Evolutionary conservation across 2,113 vertebrate genomes (phyloP).

Genomic region (Salvelinus namaycush): DNA sequence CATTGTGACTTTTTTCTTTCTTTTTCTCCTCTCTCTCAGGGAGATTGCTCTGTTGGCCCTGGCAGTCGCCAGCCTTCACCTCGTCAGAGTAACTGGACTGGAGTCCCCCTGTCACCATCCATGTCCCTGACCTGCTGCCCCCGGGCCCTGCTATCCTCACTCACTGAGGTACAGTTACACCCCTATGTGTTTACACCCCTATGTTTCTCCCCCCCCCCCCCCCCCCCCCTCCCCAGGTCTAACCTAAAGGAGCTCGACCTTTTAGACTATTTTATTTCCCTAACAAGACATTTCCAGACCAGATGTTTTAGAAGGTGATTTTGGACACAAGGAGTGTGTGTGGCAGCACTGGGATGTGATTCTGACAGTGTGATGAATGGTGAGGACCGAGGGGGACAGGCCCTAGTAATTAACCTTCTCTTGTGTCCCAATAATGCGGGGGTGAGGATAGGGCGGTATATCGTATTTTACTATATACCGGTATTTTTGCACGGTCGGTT

Average conservation of each 20-base stretch:
- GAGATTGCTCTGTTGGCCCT: constrained; percentile 80
- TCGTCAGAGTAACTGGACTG: constrained; percentile 97
- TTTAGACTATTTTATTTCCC: not conserved
- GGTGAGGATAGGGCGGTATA: not conserved
- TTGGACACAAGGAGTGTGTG: not conserved
- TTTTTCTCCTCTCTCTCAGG: constrained; percentile 56
- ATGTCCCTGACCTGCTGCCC: constrained; percentile 80
- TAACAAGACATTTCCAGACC: not conserved
- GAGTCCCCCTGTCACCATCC: constrained; percentile 80
- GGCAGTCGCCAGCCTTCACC: constrained; percentile 86
- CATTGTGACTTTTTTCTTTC: too few species aligned
- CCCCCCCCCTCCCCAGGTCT: constrained; percentile 23
- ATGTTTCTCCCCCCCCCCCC: too few species aligned
- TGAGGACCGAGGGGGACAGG: constrained; percentile 3
- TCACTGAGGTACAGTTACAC: constrained; percentile 74
- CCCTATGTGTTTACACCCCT: not conserved
- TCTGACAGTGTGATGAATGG: constrained; percentile 13
- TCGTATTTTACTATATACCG: too few species aligned
- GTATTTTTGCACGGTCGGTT: too few species aligned
- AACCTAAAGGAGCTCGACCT: not conserved
- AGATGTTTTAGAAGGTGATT: not conserved
- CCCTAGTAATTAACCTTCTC: too few species aligned
- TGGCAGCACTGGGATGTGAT: not conserved
- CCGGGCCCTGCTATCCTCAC: constrained; percentile 68
- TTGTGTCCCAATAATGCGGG: constrained; percentile 44